Conservation (phyloP, 2,888 invertebrate genomes). For the Epistrophe eligans region DNA sequence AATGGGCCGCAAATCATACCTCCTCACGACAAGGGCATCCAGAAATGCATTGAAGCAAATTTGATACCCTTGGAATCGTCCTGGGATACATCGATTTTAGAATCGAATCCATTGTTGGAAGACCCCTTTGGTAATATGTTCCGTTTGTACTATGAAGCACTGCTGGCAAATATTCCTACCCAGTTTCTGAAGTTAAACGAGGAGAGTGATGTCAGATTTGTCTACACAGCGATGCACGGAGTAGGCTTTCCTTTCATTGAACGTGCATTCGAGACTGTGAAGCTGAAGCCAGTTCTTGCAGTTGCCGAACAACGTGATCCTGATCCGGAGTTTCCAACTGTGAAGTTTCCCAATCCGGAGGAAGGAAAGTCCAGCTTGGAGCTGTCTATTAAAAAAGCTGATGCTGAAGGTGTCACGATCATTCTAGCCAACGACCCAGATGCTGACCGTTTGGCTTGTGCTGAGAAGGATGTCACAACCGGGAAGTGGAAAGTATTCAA, state of each 20-base stretch:
- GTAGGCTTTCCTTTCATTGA: constrained; percentile 93
- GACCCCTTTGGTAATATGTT: constrained; percentile 90
- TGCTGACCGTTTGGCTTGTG: constrained; percentile 97
- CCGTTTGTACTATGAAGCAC: constrained; percentile 87
- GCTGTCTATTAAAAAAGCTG: constrained; percentile 91
- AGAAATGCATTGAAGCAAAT: constrained; percentile 90
- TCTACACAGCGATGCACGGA: constrained; percentile 99
- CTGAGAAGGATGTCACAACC: constrained; percentile 88
- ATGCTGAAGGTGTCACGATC: constrained; percentile 87
- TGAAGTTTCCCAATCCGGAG: constrained; percentile 99
- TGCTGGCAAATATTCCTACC: constrained; percentile 85
- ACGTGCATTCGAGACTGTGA: constrained; percentile 89
- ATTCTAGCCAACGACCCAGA: constrained; percentile 99
- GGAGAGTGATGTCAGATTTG: constrained; percentile 87
- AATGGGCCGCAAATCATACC: constrained; percentile 98
- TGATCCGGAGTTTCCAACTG: constrained; percentile 98
- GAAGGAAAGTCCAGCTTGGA: constrained; percentile 93
- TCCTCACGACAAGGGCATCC: constrained; percentile 95
- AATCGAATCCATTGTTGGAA: constrained; percentile 85
- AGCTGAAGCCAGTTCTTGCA: constrained; percentile 86
- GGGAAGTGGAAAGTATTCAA: constrained; percentile 86
- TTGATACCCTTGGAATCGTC: constrained; percentile 90
- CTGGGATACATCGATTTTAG: constrained; percentile 89
- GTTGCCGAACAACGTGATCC: constrained; percentile 91
- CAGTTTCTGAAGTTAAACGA: constrained; percentile 85